Percentiles rank a stretch among this genome's conserved stretches.
phyloP scores from a whole-genome alignment of 2,113 vertebrate genomes.

The Nyctibius bracteatus region DNA sequence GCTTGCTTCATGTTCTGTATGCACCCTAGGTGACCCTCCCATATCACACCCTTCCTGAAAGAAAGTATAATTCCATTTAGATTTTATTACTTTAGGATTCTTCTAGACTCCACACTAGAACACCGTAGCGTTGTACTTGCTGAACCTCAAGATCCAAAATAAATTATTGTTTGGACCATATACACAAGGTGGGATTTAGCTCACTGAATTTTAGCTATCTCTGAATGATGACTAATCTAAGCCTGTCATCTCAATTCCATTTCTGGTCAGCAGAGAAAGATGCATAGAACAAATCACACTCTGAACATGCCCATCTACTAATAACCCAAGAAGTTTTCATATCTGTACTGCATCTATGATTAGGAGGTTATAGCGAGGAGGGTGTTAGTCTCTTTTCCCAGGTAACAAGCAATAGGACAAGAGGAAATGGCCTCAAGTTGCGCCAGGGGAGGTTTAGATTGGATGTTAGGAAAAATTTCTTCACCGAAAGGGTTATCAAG shows the following conservation, averaged over 20 bases:
- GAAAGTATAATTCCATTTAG: neutral
- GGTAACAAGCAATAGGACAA: too few relatives aligned
- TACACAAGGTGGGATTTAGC: neutral
- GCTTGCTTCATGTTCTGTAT: neutral
- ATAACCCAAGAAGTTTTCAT: neutral
- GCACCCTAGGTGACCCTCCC: neutral
- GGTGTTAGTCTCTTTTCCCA: too few relatives aligned
- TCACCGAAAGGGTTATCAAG: too few relatives aligned
- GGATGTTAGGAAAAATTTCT: too few relatives aligned
- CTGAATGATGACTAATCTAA: neutral
- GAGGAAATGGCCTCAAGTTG: too few relatives aligned
- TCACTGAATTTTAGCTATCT: neutral
- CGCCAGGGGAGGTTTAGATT: too few relatives aligned
- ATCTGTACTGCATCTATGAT: neutral
- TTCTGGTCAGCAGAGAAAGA: neutral
- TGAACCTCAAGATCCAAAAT: neutral
- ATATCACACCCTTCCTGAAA: neutral
- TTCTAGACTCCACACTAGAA: neutral
- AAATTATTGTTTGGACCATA: neutral
- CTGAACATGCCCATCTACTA: neutral
- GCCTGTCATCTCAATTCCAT: neutral
- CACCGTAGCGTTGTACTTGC: neutral
- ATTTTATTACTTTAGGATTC: neutral
- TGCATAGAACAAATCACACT: neutral
- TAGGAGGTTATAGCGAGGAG: too few relatives aligned